Base-by-base conservation (phyloP, 2,113 vertebrate species). In the Pachycephala philippinensis region DNA sequence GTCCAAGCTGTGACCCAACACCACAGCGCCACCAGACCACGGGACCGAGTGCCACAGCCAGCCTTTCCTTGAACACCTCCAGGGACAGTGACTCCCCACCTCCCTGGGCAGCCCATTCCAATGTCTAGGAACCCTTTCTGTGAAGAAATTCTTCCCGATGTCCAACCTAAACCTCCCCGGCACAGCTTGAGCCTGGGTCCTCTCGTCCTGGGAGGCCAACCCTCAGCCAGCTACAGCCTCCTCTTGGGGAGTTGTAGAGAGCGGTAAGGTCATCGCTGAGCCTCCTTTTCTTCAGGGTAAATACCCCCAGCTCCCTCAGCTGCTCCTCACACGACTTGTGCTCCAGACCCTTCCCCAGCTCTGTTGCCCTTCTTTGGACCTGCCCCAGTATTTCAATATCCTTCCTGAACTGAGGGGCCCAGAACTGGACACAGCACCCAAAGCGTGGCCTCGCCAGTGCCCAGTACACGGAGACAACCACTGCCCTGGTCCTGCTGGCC, bases 81-180 rank as follows among this genome's bases (percentile, higher is more conserved):
- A 65, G 5, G 10, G 44, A 37, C 23, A 9, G 26, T 7, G 68
- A 44, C 52, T 49, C 39, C 61, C 17, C 23, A 53, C 7, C 37
- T 53, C 20, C 69, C n/a, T 10, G 14, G 0, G 26, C 78, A 60
- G 61, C n/a, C 37, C 17, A 7, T n/a, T 40, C 53, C 53, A 22
- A 15, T 4, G 53, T 22, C 39, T 13, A 2, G 60, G 1, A 45
- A 82, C 16, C 8, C 16, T 0, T 22, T 2, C n/a, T 30, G 9
- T 26, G 24, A 40, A 24, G 20, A 68, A 60, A 60, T 47, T 31
- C 13, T n/a, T 79, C 13, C 53, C 15, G 4, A 40, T 30, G 39
- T 13, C 39, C 39, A 26, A 7, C 9, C 20, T 22, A 40, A 68
- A 45, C 16, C 14, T 35, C 11, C 9, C 33, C 15, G 27, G 59